Conservation (phyloP, 2,113 vertebrate genomes). For the Leptosomus discolor region DNA sequence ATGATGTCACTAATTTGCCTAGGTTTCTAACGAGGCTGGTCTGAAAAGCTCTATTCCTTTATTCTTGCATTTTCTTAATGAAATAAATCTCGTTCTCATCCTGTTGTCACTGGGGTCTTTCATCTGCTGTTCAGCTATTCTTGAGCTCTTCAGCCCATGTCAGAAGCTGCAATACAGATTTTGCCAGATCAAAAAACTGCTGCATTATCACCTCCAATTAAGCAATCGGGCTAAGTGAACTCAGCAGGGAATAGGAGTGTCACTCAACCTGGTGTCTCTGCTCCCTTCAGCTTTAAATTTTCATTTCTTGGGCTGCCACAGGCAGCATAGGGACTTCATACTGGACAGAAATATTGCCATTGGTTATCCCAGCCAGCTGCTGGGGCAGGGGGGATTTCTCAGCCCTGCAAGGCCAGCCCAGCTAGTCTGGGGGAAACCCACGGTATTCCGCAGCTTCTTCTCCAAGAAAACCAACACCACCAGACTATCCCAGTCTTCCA, state of each 20-base stretch:
- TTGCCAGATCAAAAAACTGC: background rate
- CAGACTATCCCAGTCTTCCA: background rate
- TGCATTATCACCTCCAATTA: background rate
- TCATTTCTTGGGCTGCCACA: background rate
- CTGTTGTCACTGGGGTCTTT: background rate
- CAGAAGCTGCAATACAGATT: background rate
- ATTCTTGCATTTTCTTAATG: background rate
- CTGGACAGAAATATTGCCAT: background rate
- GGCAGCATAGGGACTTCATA: background rate
- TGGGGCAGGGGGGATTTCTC: background rate
- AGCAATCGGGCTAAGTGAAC: background rate
- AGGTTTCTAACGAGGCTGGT: background rate
- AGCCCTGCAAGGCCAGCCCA: background rate
- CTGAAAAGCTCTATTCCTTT: background rate
- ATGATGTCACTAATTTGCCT: slow-evolving; percentile 17
- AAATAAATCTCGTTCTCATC: background rate
- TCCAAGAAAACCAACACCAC: background rate
- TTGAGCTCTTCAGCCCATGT: background rate
- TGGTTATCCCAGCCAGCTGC: background rate
- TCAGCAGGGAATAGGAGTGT: background rate
- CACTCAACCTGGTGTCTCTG: background rate
- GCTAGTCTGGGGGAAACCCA: background rate
- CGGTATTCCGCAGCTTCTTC: accelerated
- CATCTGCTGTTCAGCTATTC: background rate
- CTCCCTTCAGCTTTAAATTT: background rate